Conservation (phyloP, 2,797 vertebrate genomes). For the Cirrhinus molitorella region DNA sequence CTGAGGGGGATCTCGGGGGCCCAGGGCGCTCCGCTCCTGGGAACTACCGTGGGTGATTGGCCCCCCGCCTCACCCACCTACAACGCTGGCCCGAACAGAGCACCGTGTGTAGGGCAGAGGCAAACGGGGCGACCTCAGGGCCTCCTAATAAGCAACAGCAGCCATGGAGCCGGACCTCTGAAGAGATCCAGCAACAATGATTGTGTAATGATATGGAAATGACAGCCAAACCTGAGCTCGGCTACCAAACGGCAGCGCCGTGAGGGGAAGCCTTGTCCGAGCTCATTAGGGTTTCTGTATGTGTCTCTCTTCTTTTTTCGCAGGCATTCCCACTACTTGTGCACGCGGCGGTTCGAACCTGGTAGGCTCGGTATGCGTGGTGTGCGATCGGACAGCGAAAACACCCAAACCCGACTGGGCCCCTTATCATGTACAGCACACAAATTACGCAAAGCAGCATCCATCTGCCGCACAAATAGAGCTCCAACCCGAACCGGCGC, state of each 20-base stretch:
- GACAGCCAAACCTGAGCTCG: conserved; percentile 51
- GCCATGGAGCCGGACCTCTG: conserved; percentile 31
- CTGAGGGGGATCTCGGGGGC: conserved; percentile 43
- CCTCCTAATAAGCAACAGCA: conserved; percentile 58
- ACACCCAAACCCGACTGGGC: conserved; percentile 38
- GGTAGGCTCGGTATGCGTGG: background rate
- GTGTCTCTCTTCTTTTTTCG: background rate
- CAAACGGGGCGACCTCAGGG: conserved; percentile 49
- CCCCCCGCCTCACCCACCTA: conserved; percentile 52
- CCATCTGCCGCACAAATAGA: conserved; percentile 60
- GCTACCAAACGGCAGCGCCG: conserved; percentile 15
- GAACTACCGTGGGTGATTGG: conserved; percentile 50
- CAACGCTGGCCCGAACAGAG: conserved; percentile 44
- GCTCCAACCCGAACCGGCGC: conserved; percentile 39
- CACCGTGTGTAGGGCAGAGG: conserved; percentile 42
- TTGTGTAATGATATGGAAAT: conserved; percentile 57
- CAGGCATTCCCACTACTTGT: background rate
- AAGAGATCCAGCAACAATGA: conserved; percentile 50
- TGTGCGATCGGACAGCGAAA: conserved; percentile 41
- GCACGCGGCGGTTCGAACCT: background rate
- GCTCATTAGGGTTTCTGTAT: conserved; percentile 31
- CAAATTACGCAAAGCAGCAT: conserved; percentile 47
- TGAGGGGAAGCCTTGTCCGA: conserved; percentile 39
- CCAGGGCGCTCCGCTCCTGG: conserved; percentile 49
- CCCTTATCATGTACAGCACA: conserved; percentile 50